Base-by-base conservation (phyloP, 2,113 vertebrate species). In the Thryonomys swinderianus region DNA sequence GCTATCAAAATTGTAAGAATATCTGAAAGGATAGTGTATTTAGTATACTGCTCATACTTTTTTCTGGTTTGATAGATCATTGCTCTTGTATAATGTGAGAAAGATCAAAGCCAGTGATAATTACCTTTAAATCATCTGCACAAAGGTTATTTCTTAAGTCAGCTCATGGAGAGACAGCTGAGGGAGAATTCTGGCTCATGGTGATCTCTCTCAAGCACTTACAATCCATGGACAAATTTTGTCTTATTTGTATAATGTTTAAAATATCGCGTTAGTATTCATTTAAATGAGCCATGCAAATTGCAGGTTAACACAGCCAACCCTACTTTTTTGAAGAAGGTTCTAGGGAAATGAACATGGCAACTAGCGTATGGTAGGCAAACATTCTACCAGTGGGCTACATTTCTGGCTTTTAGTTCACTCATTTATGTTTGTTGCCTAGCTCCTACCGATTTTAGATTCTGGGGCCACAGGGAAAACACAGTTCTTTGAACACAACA, bases 101-200 rank as follows among this genome's bases (percentile, higher is more conserved):
- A 96, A 88, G 25, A 87, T 87, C 45, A 95, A 74, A 91, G 21
- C 18, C 57, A 82, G 55, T 85, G 85, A 92, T 92, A 95, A 61
- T 92, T 88, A 62, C 90, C 37, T 90, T 90, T 61, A 88, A 55
- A 79, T 73, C 93, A 91, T 66, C 84, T 85, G 32, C 62, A 96
- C 76, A 95, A 82, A 93, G 12, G 12, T 85, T 85, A 95, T 85
- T 93, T 64, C 21, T 92, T 87, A 85, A 84, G 96, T 88, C 45
- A 48, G 27, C 20, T 90, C 87, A 40, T 16, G 16, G 3, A 55
- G 25, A 64, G 8, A 95, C 11, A 64, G 13, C 42, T 84, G 40
- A 25, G 3, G 48, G 59, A 57, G 30, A 67, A 78, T 88, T 32
- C 27, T 90, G 34, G 88, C 27, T 62, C 34, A 69, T 3, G 59